A percentile compares a stretch with the other conserved stretches of the same genome.
Conservation (phyloP, 2,797 vertebrate species). For the Accipiter badius region DNA sequence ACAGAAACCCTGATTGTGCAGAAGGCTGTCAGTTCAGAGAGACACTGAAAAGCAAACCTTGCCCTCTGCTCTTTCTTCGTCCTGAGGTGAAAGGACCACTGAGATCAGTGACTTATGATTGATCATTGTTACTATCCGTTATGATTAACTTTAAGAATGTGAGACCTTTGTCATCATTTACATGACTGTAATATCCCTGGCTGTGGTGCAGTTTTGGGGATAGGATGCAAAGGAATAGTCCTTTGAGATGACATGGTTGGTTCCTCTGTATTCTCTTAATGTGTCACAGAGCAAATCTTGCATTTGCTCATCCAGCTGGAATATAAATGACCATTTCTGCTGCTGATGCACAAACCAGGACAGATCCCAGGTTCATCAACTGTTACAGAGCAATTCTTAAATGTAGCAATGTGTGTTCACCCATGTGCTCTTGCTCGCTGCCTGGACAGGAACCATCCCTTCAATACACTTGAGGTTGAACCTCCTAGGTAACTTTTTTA, state of each 20-base stretch:
- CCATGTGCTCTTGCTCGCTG: not conserved
- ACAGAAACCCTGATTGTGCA: not conserved
- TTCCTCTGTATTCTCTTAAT: not conserved
- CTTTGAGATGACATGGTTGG: not conserved
- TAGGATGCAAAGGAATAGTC: not conserved
- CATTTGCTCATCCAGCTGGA: not conserved
- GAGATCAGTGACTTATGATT: not conserved
- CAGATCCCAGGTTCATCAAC: not conserved
- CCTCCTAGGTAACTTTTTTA: not conserved
- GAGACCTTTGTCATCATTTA: not conserved
- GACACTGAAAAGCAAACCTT: not conserved
- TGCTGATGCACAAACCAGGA: not conserved
- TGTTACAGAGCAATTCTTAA: not conserved
- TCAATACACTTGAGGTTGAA: not conserved
- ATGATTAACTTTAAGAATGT: not conserved
- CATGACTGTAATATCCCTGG: not conserved
- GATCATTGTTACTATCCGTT: not conserved
- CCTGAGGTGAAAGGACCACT: not conserved
- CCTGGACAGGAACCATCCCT: not conserved
- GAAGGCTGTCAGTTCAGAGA: not conserved
- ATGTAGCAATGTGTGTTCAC: not conserved
- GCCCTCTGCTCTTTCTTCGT: not conserved
- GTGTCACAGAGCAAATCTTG: not conserved
- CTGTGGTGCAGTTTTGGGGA: not conserved
- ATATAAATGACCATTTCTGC: not conserved